Percentiles rank a stretch among this genome's conserved stretches.
Conservation (phyloP, 1,140 invertebrate species). For the Papilio machaon region DNA sequence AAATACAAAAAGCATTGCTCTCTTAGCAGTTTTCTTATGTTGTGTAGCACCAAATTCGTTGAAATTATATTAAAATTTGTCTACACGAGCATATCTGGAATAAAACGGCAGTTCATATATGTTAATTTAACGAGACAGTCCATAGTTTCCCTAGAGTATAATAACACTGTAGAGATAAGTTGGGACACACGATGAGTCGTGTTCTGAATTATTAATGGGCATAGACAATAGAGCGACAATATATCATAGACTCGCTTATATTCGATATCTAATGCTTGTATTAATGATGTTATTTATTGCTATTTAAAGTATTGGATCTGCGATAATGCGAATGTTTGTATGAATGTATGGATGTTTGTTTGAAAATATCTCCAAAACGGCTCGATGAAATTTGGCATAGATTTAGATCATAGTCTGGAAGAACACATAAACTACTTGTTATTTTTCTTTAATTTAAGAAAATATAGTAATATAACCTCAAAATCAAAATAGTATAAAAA, state of each 20-base stretch:
- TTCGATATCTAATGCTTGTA: neutral
- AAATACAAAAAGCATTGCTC: neutral
- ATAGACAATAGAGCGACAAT: neutral
- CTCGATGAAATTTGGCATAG: too few relatives aligned
- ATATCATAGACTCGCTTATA: neutral
- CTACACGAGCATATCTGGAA: neutral
- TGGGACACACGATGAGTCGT: neutral
- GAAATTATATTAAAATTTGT: neutral
- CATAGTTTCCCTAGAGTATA: neutral
- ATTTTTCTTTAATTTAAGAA: too few relatives aligned
- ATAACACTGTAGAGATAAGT: conserved; percentile 3
- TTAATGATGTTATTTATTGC: neutral
- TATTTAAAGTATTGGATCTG: neutral
- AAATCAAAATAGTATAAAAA: too few relatives aligned
- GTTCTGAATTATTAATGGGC: neutral
- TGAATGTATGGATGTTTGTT: too few relatives aligned
- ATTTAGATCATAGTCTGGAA: too few relatives aligned
- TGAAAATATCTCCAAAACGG: too few relatives aligned
- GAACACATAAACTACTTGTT: too few relatives aligned
- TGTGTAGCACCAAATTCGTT: neutral
- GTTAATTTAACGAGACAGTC: conserved; percentile 3
- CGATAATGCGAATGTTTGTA: too few relatives aligned
- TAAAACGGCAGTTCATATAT: conserved; percentile 11
- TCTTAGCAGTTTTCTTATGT: neutral
- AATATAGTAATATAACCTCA: too few relatives aligned